Evolutionary conservation across 1,140 invertebrate genomes (phyloP), one percentile per base, ranked within the genome.

Genomic region (Sarcophaga peregrina): DNA sequence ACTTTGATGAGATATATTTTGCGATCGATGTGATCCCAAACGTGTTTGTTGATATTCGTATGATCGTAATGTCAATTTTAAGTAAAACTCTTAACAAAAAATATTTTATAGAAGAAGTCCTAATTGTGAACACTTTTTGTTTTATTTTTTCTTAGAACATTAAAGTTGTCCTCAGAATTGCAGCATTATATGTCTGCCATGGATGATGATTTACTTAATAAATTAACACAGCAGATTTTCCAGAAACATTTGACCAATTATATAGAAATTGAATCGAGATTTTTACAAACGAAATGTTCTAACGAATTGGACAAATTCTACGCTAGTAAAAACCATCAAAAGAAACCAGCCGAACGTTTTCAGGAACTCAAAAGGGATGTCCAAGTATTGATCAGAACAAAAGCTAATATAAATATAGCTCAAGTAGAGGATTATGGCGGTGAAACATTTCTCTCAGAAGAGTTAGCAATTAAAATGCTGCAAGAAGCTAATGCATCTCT

Each of bases 381-480:
- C 80, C 97, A 99, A 92, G 97, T 97, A 9, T 95, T 97, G 5
- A 95, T 99, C 85, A 96, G 96, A 2, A 96, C 95, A 3, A 93
- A 96, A 83, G 96, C 97, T 0, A 98, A 98, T 87, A 96, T 98
- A 62, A 98, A 98, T 87, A 97, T 98, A 84, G 96, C 96, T 5
- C 95, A 96, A 88, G 96, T 97, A 82, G 98, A 99, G 90, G 97
- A 98, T 90, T 98, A 98, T 90, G 97, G 97, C 3, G 98, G 98
- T 0, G 98, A 99, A 91, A 99, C 97, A 0, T 99, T 99, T 90
- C 92, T 99, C 3, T 98, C 97, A 0, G 98, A 99, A 91, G 97
- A 98, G 90, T 93, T 99, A n/a, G 97, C 97, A 1, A 97, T 98
- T 82, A 96, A 95, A 86, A 93, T 99, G 86, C 91, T 99, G 13